A percentile compares a stretch with the other conserved stretches of the same genome.
Evolutionary conservation across 2,113 vertebrate genomes (phyloP).

Genomic region (Hystrix cristata): DNA sequence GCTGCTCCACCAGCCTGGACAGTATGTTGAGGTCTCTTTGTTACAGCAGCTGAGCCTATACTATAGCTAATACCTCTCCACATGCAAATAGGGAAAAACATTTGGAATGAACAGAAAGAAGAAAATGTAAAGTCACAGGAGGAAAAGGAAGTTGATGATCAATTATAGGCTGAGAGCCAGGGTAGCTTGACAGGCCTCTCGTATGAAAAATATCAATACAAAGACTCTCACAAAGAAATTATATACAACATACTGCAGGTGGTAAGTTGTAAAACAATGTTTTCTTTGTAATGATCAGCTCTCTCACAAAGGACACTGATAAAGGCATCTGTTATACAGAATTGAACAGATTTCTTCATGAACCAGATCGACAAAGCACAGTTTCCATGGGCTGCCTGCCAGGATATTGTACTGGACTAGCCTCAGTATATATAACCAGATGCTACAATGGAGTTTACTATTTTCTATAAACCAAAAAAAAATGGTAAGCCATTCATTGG

Average conservation of each 20-base stretch:
- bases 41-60: not conserved
- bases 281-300: constrained; percentile 38
- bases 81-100: not conserved
- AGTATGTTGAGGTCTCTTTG: not conserved
- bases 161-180: not conserved
- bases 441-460: not conserved
- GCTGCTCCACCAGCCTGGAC: not conserved
- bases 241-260: not conserved
- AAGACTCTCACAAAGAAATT: not conserved
- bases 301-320: not conserved
- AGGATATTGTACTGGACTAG: not conserved
- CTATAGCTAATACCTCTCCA: not conserved
- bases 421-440: constrained; percentile 56
- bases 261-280: not conserved
- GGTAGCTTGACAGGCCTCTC: not conserved
- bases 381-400: constrained; percentile 1
- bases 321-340: constrained; percentile 66
- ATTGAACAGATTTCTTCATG: constrained; percentile 65
- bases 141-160: not conserved
- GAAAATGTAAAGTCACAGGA: not conserved
- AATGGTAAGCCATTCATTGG: not conserved
- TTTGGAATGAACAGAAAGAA: constrained; percentile 5
- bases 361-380: constrained; percentile 37
- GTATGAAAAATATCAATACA: constrained; percentile 1
- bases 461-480: not conserved